Conservation (phyloP, 1,140 invertebrate species). For the Drosophila ohnishii region DNA sequence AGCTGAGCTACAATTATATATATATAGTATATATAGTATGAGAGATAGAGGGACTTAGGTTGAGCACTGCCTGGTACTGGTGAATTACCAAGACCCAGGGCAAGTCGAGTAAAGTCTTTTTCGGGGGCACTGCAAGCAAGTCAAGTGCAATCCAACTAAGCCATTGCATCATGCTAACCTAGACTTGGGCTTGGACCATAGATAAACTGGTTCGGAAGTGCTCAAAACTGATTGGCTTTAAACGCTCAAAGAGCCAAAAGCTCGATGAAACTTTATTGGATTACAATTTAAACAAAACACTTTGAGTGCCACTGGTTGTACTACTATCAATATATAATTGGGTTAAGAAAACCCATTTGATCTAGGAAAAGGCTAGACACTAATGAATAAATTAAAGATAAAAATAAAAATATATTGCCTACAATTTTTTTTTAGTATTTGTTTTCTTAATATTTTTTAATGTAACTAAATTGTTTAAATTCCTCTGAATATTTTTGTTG, state of each 20-base stretch:
- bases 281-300: constrained; percentile 8
- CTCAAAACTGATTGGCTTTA: constrained; percentile 29
- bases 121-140: constrained; percentile 54
- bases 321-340: background rate
- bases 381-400: too few species aligned
- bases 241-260: constrained; percentile 13
- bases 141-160: constrained; percentile 70
- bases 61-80: constrained; percentile 20
- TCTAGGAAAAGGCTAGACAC: too few species aligned
- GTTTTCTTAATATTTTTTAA: too few species aligned
- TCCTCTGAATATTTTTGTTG: too few species aligned
- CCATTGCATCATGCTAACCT: constrained; percentile 61
- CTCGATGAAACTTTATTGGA: constrained; percentile 16
- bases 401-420: too few species aligned
- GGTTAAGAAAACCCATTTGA: background rate
- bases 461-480: too few species aligned
- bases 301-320: background rate
- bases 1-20: constrained; percentile 39
- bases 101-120: constrained; percentile 45
- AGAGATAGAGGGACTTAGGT: constrained; percentile 17
- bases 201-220: constrained; percentile 16
- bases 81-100: constrained; percentile 34
- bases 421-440: too few species aligned
- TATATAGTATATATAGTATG: background rate
- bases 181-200: constrained; percentile 14